phyloP scores from a whole-genome alignment of 2,888 invertebrate genomes.

The Venustoraphidia nigricollis region DNA sequence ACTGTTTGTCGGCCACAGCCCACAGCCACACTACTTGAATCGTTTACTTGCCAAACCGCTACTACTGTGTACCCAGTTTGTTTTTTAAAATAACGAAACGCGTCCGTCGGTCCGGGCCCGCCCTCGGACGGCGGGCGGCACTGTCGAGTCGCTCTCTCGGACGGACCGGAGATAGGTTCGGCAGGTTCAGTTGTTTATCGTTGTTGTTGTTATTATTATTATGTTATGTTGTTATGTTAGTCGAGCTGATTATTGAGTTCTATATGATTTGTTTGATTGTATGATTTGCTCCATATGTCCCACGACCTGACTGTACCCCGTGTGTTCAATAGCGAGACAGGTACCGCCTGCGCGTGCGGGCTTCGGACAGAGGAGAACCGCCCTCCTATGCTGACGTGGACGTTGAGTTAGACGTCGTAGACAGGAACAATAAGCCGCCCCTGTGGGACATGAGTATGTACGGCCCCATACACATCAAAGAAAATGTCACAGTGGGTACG shows the following conservation, averaged over 20 bases:
- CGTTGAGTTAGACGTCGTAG: conserved; percentile 96
- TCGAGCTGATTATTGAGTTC: neutral
- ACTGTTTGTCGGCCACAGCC: neutral
- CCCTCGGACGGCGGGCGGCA: neutral
- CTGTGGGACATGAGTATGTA: conserved; percentile 90
- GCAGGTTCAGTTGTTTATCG: conserved; percentile 20
- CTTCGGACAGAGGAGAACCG: conserved; percentile 87
- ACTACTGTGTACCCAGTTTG: too few species aligned
- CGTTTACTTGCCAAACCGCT: too few species aligned
- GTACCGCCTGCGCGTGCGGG: conserved; percentile 91
- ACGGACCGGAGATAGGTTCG: conserved; percentile 14
- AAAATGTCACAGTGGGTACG: conserved; percentile 98
- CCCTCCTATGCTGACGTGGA: conserved; percentile 90
- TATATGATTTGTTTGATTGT: conserved; percentile 7
- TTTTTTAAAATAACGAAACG: neutral
- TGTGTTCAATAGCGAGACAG: conserved; percentile 83
- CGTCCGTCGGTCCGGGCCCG: neutral
- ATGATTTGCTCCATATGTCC: conserved; percentile 38
- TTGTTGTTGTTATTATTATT: neutral
- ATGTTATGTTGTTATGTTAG: conserved; percentile 5
- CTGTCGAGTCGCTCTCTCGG: neutral
- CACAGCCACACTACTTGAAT: neutral
- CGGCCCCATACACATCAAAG: conserved; percentile 95
- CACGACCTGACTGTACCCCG: conserved; percentile 50
- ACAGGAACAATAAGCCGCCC: conserved; percentile 96